Conservation (phyloP, 2,888 invertebrate genomes). For the Brenthis daphne region DNA sequence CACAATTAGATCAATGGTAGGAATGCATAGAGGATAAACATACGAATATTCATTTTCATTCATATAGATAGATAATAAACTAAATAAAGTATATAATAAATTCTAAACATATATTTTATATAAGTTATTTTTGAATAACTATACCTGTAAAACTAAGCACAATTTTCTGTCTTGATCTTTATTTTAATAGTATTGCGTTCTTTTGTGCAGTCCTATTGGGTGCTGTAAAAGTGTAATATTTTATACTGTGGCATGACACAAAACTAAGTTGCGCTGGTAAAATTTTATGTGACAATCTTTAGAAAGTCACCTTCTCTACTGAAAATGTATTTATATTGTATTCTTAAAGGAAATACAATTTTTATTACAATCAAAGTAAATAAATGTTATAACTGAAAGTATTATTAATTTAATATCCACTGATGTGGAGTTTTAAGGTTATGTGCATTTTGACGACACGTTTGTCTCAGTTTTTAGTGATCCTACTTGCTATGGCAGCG, state of each 20-base stretch:
- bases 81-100: no score
- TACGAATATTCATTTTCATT: no score
- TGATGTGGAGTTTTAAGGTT: no score
- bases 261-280: constrained; percentile 30
- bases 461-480: no score
- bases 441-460: no score
- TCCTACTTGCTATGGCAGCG: no score
- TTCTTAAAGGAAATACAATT: constrained; percentile 13
- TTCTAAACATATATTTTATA: no score
- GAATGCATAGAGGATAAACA: no score
- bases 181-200: constrained; percentile 19
- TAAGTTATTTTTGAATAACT: no score
- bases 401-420: not conserved
- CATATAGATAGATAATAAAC: no score
- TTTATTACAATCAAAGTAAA: not conserved
- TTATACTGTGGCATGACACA: constrained; percentile 31
- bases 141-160: no score
- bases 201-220: constrained; percentile 32
- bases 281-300: constrained; percentile 28
- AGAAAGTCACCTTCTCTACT: constrained; percentile 10
- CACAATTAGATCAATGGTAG: no score
- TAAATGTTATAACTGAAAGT: not conserved
- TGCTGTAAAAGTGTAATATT: constrained; percentile 39
- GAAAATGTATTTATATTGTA: constrained; percentile 4
- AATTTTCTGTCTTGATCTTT: constrained; percentile 1